These are phyloP conservation scores for Pammene fasciana DNA, from an alignment of 2,888 invertebrate species.

Conservation along the genomic window DNA sequence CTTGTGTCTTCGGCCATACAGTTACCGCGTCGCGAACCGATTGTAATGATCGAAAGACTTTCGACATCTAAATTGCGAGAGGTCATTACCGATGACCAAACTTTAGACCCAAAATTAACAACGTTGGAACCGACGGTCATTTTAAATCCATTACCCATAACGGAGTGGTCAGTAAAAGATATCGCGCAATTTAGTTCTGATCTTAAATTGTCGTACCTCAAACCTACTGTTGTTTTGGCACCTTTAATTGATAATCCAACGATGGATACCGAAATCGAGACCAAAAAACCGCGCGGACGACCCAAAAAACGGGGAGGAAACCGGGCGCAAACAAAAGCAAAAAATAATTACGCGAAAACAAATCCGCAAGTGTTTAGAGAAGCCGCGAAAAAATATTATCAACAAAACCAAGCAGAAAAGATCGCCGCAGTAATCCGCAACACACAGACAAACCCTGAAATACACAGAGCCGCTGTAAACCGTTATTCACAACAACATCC, in stretches of 20 bases:
- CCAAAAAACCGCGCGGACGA: constrained; percentile 1
- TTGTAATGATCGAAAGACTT: constrained; percentile 6
- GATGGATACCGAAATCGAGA: not conserved
- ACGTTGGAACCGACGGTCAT: not conserved
- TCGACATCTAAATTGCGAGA: constrained; percentile 5
- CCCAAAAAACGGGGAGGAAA: not conserved
- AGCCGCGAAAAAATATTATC: constrained; percentile 1
- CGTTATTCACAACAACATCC: not conserved
- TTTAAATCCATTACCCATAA: not conserved
- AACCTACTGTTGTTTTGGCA: constrained; percentile 7
- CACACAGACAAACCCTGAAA: constrained; percentile 4
- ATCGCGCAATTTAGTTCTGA: constrained; percentile 3
- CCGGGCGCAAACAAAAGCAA: not conserved
- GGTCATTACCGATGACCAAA: not conserved
- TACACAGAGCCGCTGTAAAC: constrained; percentile 8
- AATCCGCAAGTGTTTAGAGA: constrained; percentile 2
- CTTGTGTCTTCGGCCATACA: not conserved
- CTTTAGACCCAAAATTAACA: constrained; percentile 10
- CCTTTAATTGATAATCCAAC: not conserved
- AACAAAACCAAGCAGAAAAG: not conserved
- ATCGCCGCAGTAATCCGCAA: constrained; percentile 12
- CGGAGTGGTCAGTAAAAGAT: not conserved
- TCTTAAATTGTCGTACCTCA: not conserved
- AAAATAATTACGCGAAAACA: not conserved
- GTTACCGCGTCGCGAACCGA: not conserved